Conservation (phyloP, 2,888 invertebrate species). For the Morpho achilles region DNA sequence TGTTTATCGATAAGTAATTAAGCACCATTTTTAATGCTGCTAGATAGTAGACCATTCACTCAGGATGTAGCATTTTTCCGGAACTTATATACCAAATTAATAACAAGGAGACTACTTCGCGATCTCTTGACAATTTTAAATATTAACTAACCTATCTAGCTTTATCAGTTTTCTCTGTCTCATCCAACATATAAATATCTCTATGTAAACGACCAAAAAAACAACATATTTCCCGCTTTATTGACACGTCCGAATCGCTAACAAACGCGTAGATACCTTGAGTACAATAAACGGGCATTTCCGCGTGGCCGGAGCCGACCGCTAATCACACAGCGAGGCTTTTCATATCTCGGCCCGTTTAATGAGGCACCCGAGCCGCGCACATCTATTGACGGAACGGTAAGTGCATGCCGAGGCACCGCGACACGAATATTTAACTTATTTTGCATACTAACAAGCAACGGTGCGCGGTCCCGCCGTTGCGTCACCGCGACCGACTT, state of each 20-base stretch:
- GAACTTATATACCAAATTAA: too few relatives aligned
- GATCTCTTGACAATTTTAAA: too few relatives aligned
- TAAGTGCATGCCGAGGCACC: slow-evolving; percentile 47
- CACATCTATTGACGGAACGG: slow-evolving; percentile 44
- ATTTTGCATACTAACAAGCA: slow-evolving; percentile 72
- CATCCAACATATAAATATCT: neutral
- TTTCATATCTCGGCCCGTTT: neutral
- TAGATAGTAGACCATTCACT: too few relatives aligned
- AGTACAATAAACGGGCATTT: neutral
- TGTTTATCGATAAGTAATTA: too few relatives aligned
- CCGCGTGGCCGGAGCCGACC: slow-evolving; percentile 1
- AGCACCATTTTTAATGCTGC: too few relatives aligned
- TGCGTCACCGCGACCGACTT: slow-evolving; percentile 55
- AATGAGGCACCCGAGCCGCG: slow-evolving; percentile 23
- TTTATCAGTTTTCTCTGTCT: too few relatives aligned
- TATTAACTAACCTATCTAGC: too few relatives aligned
- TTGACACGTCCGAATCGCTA: neutral
- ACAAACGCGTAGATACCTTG: too few relatives aligned
- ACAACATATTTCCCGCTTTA: neutral
- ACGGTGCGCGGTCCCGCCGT: slow-evolving; percentile 58
- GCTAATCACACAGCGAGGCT: slow-evolving; percentile 7
- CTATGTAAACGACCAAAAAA: neutral
- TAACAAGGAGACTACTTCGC: too few relatives aligned
- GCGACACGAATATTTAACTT: slow-evolving; percentile 61
- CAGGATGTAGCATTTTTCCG: too few relatives aligned